Evolutionary conservation across 2,888 invertebrate genomes (phyloP).

Genomic region (Acheta domesticus): DNA sequence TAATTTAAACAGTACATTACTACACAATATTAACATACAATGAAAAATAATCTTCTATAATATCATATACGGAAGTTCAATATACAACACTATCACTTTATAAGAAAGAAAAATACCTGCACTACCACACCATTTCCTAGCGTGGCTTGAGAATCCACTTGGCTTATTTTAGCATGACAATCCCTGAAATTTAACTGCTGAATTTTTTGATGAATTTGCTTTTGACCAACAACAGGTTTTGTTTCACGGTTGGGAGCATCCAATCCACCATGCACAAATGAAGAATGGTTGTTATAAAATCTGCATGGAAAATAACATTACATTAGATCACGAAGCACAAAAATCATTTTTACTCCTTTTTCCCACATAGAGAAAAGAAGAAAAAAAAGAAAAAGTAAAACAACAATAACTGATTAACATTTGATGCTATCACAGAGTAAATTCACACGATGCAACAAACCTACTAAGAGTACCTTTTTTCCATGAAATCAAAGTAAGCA

Average conservation of each 20-base stretch:
- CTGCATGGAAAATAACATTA: slow-evolving; percentile 49
- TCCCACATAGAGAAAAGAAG: no score
- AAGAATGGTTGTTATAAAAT: slow-evolving; percentile 94
- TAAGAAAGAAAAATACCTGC: slow-evolving; percentile 57
- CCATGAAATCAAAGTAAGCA: no score
- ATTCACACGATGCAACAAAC: no score
- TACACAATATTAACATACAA: not conserved
- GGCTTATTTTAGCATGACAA: slow-evolving; percentile 96
- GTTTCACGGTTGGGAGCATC: slow-evolving; percentile 80
- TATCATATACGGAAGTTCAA: no score
- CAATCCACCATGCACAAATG: slow-evolving; percentile 91
- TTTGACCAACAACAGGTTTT: slow-evolving; percentile 81
- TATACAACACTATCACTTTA: not conserved
- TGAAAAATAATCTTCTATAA: not conserved
- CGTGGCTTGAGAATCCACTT: slow-evolving; percentile 90
- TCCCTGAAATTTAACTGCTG: slow-evolving; percentile 92
- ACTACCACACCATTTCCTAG: slow-evolving; percentile 92
- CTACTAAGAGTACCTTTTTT: no score
- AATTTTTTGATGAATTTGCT: slow-evolving; percentile 93
- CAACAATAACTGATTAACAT: not conserved
- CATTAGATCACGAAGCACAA: slow-evolving; percentile 20
- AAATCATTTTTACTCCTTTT: not conserved
- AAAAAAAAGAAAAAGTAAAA: no score
- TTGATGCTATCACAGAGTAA: not conserved
- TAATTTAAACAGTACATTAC: slow-evolving; percentile 32